A percentile compares a stretch with the other conserved stretches of the same genome.
These are phyloP conservation scores for Falcaria lacertinaria DNA, from an alignment of 2,888 invertebrate genomes.

Conservation along the genomic window DNA sequence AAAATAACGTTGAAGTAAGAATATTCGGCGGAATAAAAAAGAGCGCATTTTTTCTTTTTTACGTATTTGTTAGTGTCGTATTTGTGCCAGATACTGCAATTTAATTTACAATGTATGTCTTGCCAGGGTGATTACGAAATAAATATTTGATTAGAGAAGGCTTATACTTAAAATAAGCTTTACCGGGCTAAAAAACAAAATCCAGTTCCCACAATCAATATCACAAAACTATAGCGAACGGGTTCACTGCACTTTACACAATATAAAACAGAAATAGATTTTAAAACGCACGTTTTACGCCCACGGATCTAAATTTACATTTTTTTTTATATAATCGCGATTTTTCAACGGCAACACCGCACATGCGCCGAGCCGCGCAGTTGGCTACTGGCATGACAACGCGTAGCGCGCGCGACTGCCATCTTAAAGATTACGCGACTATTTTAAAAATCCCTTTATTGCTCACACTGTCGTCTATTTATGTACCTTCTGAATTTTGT, in stretches of 20 bases:
- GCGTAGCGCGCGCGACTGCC: slow-evolving; percentile 25
- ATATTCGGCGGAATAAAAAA: too few relatives aligned
- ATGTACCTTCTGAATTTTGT: slow-evolving; percentile 14
- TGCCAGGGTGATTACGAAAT: too few relatives aligned
- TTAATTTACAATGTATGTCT: too few relatives aligned
- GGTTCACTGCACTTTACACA: not conserved
- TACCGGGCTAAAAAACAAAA: not conserved
- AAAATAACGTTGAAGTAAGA: too few relatives aligned
- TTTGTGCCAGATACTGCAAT: too few relatives aligned
- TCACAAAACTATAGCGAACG: not conserved
- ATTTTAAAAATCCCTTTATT: slow-evolving; percentile 22
- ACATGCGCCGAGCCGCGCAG: slow-evolving; percentile 55
- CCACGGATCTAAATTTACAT: slow-evolving; percentile 35
- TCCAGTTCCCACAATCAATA: not conserved
- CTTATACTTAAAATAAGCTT: too few relatives aligned
- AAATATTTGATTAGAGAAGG: too few relatives aligned
- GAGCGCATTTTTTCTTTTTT: too few relatives aligned
- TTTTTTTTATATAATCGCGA: not conserved
- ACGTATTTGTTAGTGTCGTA: too few relatives aligned
- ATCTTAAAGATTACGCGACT: slow-evolving; percentile 38
- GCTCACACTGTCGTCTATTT: not conserved
- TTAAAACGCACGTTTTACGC: slow-evolving; percentile 24
- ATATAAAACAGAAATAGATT: slow-evolving; percentile 44
- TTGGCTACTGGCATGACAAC: slow-evolving; percentile 44
- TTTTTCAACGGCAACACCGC: slow-evolving; percentile 12